These are phyloP conservation scores for Tamias sibiricus DNA, from an alignment of 2,113 vertebrate genomes.

Conservation along the genomic window DNA sequence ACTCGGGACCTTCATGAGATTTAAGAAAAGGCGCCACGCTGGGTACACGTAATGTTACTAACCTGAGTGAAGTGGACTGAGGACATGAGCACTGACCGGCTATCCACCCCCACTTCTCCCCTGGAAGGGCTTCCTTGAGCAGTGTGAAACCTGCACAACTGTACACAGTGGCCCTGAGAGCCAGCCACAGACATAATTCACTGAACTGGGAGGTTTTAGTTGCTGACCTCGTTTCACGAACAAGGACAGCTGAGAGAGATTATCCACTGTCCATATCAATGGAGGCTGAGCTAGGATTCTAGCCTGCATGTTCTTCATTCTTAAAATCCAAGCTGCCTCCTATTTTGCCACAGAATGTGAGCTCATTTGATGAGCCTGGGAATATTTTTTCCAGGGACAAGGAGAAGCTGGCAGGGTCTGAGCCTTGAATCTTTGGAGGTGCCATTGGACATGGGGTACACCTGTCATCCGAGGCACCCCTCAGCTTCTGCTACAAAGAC, in stretches of 20 bases:
- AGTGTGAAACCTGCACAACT: neutral
- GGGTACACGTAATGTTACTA: neutral
- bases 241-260: neutral
- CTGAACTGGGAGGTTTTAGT: neutral
- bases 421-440: neutral
- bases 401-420: neutral
- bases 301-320: neutral
- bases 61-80: too few relatives aligned
- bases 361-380: neutral
- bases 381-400: neutral
- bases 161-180: neutral
- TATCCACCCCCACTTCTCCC: neutral
- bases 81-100: neutral
- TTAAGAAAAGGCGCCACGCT: neutral
- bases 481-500: neutral
- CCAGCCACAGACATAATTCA: neutral
- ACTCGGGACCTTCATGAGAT: neutral
- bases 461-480: too few relatives aligned
- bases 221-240: neutral
- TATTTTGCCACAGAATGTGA: neutral
- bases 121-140: neutral
- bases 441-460: neutral
- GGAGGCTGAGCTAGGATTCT: neutral
- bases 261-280: neutral
- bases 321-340: neutral